A percentile compares a stretch with the other conserved stretches of the same genome.
phyloP scores from a whole-genome alignment of 2,113 vertebrate genomes.

The Neodontobutis hainanensis region DNA sequence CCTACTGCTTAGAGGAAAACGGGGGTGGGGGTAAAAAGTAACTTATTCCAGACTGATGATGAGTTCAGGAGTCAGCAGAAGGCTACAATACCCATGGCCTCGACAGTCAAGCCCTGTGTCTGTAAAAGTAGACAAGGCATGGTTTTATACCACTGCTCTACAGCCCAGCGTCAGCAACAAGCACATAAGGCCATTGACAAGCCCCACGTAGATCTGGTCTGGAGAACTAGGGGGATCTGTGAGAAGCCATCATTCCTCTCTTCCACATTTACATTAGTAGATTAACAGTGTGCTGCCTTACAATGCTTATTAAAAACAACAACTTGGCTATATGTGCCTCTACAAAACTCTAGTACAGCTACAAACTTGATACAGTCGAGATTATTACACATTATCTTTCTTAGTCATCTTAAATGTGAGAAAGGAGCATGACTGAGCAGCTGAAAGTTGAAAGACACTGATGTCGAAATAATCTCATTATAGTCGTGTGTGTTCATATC shows the following conservation, averaged over 20 bases:
- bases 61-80: constrained; percentile 28
- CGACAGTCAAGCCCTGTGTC: constrained; percentile 4
- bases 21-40: constrained; percentile 30
- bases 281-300: constrained; percentile 43
- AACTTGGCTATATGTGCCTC: background rate
- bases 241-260: constrained; percentile 31
- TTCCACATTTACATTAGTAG: constrained; percentile 50
- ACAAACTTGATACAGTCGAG: no score
- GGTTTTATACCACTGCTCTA: constrained; percentile 48
- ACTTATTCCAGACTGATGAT: constrained; percentile 20
- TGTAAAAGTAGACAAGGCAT: constrained; percentile 26
- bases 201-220: constrained; percentile 69
- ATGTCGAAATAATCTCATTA: constrained; percentile 8
- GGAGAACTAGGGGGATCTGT: constrained; percentile 36
- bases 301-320: constrained; percentile 8
- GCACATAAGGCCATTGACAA: constrained; percentile 49
- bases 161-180: constrained; percentile 41
- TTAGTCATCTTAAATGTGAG: background rate
- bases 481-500: background rate
- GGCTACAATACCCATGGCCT: background rate
- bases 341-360: no score
- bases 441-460: background rate
- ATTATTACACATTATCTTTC: no score
- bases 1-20: constrained; percentile 32
- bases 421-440: constrained; percentile 3